These are phyloP conservation scores for Cylindroiulus punctatus DNA, from an alignment of 2,888 invertebrate genomes.

Conservation along the genomic window DNA sequence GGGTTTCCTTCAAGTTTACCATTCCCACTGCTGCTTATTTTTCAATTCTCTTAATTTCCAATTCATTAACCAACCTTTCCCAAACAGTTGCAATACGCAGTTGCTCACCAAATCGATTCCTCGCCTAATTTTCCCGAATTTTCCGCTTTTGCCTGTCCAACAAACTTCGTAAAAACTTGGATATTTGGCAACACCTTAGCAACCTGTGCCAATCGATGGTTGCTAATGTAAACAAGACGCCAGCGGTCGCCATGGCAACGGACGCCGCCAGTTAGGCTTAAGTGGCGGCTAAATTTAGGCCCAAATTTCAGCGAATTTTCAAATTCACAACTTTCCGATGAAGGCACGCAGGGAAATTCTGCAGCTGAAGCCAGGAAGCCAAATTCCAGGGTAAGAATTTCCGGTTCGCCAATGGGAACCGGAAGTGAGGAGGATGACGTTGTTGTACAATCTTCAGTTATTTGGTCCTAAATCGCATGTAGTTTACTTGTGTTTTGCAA, in stretches of 20 bases:
- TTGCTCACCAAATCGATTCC: background rate
- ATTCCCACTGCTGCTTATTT: too few species aligned
- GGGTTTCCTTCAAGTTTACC: too few species aligned
- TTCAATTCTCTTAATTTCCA: too few species aligned
- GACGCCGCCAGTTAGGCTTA: background rate
- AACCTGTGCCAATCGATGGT: conserved; percentile 53
- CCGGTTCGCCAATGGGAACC: background rate
- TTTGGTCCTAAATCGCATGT: too few species aligned
- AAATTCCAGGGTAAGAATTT: conserved; percentile 54
- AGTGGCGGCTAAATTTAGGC: conserved; percentile 11
- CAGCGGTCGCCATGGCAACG: conserved; percentile 36
- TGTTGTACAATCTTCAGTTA: background rate
- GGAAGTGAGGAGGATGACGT: background rate
- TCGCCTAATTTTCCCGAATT: background rate
- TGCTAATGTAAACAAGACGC: conserved; percentile 53
- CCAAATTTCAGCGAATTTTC: background rate
- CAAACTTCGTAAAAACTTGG: background rate
- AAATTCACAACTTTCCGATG: conserved; percentile 16
- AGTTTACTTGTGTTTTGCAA: too few species aligned
- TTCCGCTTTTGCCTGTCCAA: background rate
- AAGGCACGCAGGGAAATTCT: conserved; percentile 51
- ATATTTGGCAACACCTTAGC: conserved; percentile 48
- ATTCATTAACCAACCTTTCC: too few species aligned
- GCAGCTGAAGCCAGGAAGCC: conserved; percentile 48
- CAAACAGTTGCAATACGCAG: too few species aligned